A percentile compares a stretch with the other conserved stretches of the same genome.
These are phyloP conservation scores for Cnemophilus loriae DNA, from an alignment of 2,113 vertebrate species.

Conservation along the genomic window DNA sequence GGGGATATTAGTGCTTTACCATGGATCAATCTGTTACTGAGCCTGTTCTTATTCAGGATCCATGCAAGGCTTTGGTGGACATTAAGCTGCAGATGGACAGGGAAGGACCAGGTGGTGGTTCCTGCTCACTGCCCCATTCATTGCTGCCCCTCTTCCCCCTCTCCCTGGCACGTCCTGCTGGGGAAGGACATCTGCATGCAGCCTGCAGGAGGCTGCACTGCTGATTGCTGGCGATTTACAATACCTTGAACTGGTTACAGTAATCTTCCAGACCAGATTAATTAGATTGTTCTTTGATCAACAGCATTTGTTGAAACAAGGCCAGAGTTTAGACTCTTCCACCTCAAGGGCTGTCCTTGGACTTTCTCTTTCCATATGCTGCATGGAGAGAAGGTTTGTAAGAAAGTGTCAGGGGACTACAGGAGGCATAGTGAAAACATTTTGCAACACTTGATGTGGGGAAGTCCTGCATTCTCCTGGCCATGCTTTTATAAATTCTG, in stretches of 20 bases:
- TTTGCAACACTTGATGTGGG: neutral
- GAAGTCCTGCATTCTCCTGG: neutral
- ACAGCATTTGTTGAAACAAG: neutral
- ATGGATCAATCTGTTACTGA: neutral
- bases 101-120: neutral
- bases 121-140: neutral
- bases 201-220: neutral
- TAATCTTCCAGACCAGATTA: constrained; percentile 20
- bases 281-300: constrained; percentile 44
- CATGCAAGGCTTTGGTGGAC: neutral
- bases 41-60: neutral
- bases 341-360: neutral
- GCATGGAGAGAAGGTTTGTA: neutral
- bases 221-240: neutral
- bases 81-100: neutral
- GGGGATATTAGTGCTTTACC: neutral
- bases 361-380: neutral
- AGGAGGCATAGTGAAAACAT: neutral
- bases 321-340: neutral
- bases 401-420: neutral
- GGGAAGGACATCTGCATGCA: neutral
- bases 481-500: neutral
- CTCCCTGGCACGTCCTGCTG: neutral
- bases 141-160: neutral
- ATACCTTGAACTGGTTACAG: neutral